A percentile compares a stretch with the other conserved stretches of the same genome.
Evolutionary conservation across 2,888 invertebrate genomes (phyloP).

Genomic region (Tenthredo livida): DNA sequence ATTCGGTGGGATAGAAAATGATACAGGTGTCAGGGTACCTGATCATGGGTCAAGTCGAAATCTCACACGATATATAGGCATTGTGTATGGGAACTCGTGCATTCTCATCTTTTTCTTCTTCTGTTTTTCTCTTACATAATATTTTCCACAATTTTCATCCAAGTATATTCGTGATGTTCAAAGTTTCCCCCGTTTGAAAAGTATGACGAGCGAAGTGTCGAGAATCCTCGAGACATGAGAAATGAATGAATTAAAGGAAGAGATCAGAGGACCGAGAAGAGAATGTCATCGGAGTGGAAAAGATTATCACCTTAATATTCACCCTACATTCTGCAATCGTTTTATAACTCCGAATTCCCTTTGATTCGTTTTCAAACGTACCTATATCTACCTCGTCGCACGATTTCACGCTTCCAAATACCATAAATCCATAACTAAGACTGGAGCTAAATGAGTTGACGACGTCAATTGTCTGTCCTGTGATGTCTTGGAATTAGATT

Average conservation of each 20-base stretch:
- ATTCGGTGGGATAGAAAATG: neutral
- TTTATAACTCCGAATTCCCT: conserved; percentile 21
- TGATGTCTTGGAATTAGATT: neutral
- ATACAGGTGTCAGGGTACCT: neutral
- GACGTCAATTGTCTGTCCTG: neutral
- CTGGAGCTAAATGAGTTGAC: neutral
- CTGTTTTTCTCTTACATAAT: neutral
- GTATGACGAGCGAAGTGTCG: neutral
- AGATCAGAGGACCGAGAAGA: neutral
- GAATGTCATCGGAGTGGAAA: conserved; percentile 32
- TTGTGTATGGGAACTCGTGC: neutral
- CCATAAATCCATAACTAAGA: conserved; percentile 3
- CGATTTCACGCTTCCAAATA: neutral
- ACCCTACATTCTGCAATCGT: conserved; percentile 30
- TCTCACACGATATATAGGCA: neutral
- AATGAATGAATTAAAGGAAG: conserved; percentile 17
- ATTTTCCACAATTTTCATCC: neutral
- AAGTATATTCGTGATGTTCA: neutral
- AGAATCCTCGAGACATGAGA: conserved; percentile 4
- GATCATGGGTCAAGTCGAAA: neutral
- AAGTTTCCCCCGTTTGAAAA: neutral
- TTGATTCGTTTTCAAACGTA: neutral
- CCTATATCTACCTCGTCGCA: neutral
- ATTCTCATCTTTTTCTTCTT: neutral
- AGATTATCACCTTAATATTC: conserved; percentile 35